These are phyloP conservation scores for Phrynosoma platyrhinos DNA, from an alignment of 2,113 vertebrate genomes.

Conservation along the genomic window DNA sequence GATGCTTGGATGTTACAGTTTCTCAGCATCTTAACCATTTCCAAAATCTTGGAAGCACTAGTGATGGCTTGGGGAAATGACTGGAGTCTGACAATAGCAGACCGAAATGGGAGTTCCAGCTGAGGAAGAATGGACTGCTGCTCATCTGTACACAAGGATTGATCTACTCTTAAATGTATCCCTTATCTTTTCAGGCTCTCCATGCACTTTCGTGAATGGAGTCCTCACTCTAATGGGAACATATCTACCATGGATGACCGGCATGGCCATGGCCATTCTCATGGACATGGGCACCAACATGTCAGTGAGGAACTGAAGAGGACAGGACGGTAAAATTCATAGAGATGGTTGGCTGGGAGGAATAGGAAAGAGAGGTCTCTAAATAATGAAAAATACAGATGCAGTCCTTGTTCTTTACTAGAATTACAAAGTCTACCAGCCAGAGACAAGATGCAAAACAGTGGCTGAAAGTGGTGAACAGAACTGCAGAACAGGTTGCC, in stretches of 20 bases:
- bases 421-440: too few species aligned
- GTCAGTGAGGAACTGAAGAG: slow-evolving; percentile 73
- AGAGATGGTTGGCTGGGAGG: not conserved
- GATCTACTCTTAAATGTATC: not conserved
- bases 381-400: not conserved
- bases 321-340: slow-evolving; percentile 75
- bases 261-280: not conserved
- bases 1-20: not conserved
- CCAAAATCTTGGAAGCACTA: not conserved
- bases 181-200: slow-evolving; percentile 53
- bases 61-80: too few species aligned
- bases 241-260: slow-evolving; percentile 37
- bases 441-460: not conserved
- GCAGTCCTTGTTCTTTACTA: too few species aligned
- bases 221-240: not conserved
- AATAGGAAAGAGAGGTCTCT: not conserved
- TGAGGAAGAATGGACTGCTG: not conserved
- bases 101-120: not conserved
- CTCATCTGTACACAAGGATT: not conserved
- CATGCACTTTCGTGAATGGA: slow-evolving; percentile 28
- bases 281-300: fast-evolving
- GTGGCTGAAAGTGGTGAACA: too few species aligned
- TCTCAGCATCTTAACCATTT: not conserved
- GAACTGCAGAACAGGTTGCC: too few species aligned
- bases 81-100: not conserved